A percentile compares a stretch with the other conserved stretches of the same genome.
Conservation (phyloP, 2,113 vertebrate species). For the Pardalotus punctatus region DNA sequence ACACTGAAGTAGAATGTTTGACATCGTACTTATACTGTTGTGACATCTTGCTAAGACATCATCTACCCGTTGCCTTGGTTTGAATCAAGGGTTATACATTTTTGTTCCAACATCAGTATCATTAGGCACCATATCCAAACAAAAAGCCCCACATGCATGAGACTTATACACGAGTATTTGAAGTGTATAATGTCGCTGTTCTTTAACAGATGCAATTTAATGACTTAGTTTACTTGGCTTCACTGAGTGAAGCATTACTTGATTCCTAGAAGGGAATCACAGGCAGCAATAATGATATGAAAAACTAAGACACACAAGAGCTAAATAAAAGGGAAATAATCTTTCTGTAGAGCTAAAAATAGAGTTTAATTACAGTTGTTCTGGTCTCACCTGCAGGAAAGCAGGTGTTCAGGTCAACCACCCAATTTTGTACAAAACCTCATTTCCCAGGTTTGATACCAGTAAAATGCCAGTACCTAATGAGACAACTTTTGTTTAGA, state of each 20-base stretch:
- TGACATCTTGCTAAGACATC: not conserved
- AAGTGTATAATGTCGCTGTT: not conserved
- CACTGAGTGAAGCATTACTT: not conserved
- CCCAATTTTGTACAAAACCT: not conserved
- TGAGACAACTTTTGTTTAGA: not conserved
- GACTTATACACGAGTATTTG: not conserved
- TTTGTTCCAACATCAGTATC: not conserved
- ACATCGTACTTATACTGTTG: not conserved
- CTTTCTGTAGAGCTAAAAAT: not conserved
- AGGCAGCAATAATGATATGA: not conserved
- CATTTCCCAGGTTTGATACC: constrained; percentile 10
- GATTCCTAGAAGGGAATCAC: not conserved
- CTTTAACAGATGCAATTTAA: not conserved
- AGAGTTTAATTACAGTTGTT: not conserved
- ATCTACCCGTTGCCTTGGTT: not conserved
- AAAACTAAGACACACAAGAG: not conserved
- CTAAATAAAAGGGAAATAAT: not conserved
- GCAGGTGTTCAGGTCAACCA: not conserved
- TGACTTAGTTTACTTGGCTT: not conserved
- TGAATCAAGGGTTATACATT: not conserved
- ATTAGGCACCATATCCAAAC: not conserved
- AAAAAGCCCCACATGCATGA: not conserved
- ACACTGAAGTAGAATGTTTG: not conserved
- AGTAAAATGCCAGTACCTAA: constrained; percentile 6
- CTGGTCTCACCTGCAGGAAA: not conserved